Evolutionary conservation across 2,113 vertebrate genomes (phyloP).

Genomic region (Cercocebus atys): DNA sequence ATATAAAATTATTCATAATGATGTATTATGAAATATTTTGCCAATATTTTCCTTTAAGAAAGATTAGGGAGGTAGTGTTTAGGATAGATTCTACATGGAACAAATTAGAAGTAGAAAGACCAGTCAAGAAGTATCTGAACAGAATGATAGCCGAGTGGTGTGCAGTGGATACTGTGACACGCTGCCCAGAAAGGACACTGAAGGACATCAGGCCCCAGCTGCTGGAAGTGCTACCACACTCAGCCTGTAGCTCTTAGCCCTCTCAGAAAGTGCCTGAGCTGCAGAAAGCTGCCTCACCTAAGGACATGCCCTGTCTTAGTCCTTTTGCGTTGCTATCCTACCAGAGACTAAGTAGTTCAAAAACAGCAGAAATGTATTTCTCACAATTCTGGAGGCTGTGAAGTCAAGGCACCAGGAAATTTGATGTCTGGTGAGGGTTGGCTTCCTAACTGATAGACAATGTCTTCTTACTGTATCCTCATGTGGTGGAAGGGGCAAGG

Average conservation of each 20-base stretch:
- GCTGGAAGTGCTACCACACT: rapidly evolving
- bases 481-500: neutral
- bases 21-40: neutral
- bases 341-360: neutral
- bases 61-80: neutral
- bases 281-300: neutral
- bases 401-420: neutral
- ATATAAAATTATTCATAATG: neutral
- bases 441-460: neutral
- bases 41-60: neutral
- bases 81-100: neutral
- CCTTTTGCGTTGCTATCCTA: neutral
- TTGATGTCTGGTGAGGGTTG: neutral
- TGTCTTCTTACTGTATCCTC: neutral
- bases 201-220: neutral
- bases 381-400: neutral
- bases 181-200: neutral
- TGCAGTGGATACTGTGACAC: neutral
- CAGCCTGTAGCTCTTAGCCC: neutral
- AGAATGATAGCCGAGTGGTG: too few relatives aligned
- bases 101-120: neutral
- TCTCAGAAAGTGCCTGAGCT: neutral
- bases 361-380: neutral
- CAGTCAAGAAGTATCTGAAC: neutral
- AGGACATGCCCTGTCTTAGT: neutral